Percentiles rank a stretch among this genome's conserved stretches.
phyloP scores from a whole-genome alignment of 2,797 vertebrate genomes.

The Tolypeutes matacus region DNA sequence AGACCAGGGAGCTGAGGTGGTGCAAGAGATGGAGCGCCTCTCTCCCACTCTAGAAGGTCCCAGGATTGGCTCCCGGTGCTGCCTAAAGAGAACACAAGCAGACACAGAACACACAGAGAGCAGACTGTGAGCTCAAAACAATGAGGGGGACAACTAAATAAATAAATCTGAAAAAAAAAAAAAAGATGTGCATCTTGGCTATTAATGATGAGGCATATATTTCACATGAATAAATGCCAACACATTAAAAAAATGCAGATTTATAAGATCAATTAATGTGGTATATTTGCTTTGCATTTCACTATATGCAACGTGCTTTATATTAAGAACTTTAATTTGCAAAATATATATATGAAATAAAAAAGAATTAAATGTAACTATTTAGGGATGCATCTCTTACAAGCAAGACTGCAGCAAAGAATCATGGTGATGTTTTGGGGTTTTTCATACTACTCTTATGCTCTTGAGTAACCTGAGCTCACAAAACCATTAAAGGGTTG shows the following conservation, averaged over 20 bases:
- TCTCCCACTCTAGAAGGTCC: too few relatives aligned
- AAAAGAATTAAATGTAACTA: not conserved
- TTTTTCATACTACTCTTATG: not conserved
- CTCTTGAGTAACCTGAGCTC: not conserved
- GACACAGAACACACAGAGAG: too few relatives aligned
- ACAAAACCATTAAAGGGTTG: conserved; percentile 12
- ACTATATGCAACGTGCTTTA: not conserved
- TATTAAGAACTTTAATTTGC: conserved; percentile 35
- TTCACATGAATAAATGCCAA: conserved; percentile 2
- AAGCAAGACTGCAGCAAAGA: not conserved
- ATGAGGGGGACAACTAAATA: too few relatives aligned
- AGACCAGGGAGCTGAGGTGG: too few relatives aligned
- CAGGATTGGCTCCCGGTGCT: too few relatives aligned
- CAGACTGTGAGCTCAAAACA: too few relatives aligned
- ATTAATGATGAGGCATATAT: not conserved
- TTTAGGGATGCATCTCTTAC: not conserved
- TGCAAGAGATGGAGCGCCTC: too few relatives aligned
- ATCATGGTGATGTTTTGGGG: not conserved
- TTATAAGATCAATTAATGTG: not conserved
- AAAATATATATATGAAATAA: conserved; percentile 21
- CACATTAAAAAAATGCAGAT: not conserved
- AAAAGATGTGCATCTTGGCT: too few relatives aligned
- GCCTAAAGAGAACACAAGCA: too few relatives aligned
- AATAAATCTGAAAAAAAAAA: too few relatives aligned
- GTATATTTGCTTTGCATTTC: not conserved